These are phyloP conservation scores for Cyanoramphus novaezelandiae DNA, from an alignment of 2,113 vertebrate genomes.

Conservation along the genomic window DNA sequence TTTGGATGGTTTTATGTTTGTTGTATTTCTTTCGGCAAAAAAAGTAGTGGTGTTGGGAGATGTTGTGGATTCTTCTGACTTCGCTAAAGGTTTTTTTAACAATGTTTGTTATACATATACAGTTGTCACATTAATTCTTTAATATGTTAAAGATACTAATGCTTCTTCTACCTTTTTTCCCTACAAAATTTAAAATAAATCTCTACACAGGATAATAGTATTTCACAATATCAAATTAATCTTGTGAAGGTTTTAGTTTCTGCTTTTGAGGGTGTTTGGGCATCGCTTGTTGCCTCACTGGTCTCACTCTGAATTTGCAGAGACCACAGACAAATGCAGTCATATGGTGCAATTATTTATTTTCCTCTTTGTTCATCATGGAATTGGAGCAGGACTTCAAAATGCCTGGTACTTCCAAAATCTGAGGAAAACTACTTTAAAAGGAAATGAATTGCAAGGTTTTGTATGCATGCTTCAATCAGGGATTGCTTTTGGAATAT, in stretches of 20 bases:
- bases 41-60: background rate
- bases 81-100: background rate
- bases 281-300: background rate
- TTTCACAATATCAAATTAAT: background rate
- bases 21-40: background rate
- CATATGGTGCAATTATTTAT: background rate
- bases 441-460: background rate
- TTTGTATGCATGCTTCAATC: background rate
- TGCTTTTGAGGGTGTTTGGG: background rate
- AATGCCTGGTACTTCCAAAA: background rate
- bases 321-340: background rate
- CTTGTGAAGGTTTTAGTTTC: background rate
- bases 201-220: background rate
- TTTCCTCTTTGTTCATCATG: background rate
- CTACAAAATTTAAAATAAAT: background rate
- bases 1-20: background rate
- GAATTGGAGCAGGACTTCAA: background rate
- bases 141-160: background rate
- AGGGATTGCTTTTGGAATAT: background rate
- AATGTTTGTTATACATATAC: background rate
- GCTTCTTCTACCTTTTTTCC: background rate
- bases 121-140: background rate
- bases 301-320: background rate
- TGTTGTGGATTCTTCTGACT: background rate
- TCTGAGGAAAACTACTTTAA: background rate